Percentiles rank a stretch among this genome's conserved stretches.
Evolutionary conservation across 2,113 vertebrate species (phyloP).

Genomic region (Dolichallabes microphthalmus): DNA sequence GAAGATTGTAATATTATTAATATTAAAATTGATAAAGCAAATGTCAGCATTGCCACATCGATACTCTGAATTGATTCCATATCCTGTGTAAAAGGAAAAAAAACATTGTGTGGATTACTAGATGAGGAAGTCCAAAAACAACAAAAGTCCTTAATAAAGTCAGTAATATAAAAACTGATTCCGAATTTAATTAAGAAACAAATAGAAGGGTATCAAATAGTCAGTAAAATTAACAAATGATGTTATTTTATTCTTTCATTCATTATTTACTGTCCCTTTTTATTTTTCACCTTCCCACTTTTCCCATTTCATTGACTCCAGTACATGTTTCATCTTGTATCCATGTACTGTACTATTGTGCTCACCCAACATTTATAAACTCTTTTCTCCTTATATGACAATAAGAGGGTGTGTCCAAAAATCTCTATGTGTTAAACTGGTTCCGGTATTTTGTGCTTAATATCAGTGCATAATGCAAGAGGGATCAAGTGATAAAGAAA

Average conservation of each 20-base stretch:
- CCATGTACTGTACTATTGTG: background rate
- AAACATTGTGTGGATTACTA: background rate
- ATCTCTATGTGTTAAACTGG: background rate
- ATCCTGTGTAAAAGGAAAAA: slow-evolving; percentile 7
- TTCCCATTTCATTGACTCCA: background rate
- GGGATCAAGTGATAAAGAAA: too few species aligned
- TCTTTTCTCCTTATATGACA: background rate
- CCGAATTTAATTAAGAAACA: background rate
- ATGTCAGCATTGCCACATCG: background rate
- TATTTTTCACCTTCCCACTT: background rate
- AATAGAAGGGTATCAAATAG: background rate
- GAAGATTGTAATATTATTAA: background rate
- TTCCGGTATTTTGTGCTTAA: background rate
- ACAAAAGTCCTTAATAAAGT: background rate
- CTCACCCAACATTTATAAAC: background rate
- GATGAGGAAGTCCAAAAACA: background rate
- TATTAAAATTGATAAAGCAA: background rate
- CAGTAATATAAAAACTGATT: background rate
- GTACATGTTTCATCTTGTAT: background rate
- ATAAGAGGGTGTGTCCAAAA: background rate
- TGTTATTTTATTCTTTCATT: background rate
- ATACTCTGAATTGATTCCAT: background rate
- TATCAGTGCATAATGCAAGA: background rate
- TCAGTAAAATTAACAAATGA: background rate
- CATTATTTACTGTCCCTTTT: background rate